Conservation (phyloP, 1,140 invertebrate genomes). For the Brachionus rubens region DNA sequence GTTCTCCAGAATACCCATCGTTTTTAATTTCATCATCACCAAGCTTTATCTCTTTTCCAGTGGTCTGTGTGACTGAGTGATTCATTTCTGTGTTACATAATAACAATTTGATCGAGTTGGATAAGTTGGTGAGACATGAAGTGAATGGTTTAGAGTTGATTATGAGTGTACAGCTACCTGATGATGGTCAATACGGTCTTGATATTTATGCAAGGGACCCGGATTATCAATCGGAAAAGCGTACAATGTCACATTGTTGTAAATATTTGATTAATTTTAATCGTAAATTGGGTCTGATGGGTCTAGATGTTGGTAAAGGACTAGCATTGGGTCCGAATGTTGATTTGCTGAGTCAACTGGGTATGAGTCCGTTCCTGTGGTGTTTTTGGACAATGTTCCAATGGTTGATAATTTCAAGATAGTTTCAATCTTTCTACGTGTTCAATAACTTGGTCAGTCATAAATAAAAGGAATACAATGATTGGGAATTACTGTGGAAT, state of each 20-base stretch:
- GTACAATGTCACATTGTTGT: slow-evolving; percentile 93
- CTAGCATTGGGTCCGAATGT: background rate
- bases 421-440: no score
- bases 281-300: background rate
- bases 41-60: no score
- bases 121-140: slow-evolving; percentile 53
- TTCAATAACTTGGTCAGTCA: no score
- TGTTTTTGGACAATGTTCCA: background rate
- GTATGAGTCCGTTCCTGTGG: slow-evolving; percentile 37
- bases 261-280: slow-evolving; percentile 87
- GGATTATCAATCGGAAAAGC: slow-evolving; percentile 73
- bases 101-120: slow-evolving; percentile 62
- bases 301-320: background rate
- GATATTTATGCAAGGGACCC: slow-evolving; percentile 92
- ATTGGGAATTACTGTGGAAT: no score
- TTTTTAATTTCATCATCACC: no score
- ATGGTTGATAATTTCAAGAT: background rate
- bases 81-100: no score
- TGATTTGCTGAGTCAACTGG: background rate
- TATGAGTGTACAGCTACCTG: slow-evolving; percentile 81
- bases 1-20: no score
- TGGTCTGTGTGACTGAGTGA: no score
- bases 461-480: no score
- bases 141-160: slow-evolving; percentile 69
- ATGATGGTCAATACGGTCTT: slow-evolving; percentile 89